Evolutionary conservation across 2,888 invertebrate genomes (phyloP).

Genomic region (Physocephala rufipes): DNA sequence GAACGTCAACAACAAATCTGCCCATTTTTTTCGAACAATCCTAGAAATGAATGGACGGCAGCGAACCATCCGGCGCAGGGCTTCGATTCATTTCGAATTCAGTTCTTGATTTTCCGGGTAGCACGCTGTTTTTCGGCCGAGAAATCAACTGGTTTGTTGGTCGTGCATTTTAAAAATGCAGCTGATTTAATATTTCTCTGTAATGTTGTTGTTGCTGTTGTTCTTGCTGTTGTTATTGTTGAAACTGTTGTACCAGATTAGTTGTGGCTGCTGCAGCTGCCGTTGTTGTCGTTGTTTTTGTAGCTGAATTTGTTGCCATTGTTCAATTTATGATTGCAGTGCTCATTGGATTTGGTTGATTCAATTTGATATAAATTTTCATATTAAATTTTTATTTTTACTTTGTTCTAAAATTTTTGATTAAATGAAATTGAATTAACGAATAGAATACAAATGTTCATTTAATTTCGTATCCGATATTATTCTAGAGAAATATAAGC

Average conservation of each 20-base stretch:
- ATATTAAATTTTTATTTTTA: too few species aligned
- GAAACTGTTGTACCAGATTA: too few species aligned
- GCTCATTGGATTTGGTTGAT: background rate
- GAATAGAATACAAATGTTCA: too few species aligned
- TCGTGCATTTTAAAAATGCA: conserved; percentile 34
- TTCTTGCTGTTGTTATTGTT: too few species aligned
- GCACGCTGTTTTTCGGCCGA: conserved; percentile 24
- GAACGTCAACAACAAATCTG: background rate
- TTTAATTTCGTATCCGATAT: too few species aligned
- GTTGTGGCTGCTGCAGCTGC: too few species aligned
- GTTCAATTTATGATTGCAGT: background rate
- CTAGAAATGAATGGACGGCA: too few species aligned
- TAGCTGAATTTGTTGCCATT: background rate
- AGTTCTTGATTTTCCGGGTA: conserved; percentile 31
- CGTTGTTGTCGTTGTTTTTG: too few species aligned
- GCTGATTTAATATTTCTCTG: conserved; percentile 17
- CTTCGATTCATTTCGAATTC: conserved; percentile 33
- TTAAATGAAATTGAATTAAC: too few species aligned
- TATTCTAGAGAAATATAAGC: too few species aligned
- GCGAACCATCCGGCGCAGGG: background rate
- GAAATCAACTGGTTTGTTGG: conserved; percentile 31
- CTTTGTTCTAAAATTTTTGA: too few species aligned
- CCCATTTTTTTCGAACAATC: background rate
- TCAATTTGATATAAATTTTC: background rate
- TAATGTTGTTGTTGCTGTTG: background rate